Evolutionary conservation across 2,888 invertebrate species (phyloP).

Genomic region (Leptopterna dolabrata): DNA sequence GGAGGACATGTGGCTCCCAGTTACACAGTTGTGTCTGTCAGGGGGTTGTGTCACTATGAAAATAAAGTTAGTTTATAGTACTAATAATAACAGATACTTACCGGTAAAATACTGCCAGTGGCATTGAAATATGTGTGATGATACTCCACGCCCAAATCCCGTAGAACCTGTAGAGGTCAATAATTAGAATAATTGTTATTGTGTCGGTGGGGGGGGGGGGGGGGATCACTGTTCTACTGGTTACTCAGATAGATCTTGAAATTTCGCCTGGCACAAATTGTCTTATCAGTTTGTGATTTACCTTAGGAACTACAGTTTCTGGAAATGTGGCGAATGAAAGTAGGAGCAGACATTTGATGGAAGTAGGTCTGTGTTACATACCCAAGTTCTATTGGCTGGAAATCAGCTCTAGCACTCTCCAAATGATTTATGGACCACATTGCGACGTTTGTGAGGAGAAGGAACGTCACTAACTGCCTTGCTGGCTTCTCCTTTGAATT

Average conservation of each 20-base stretch:
- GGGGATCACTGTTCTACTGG: too few relatives aligned
- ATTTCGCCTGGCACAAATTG: too few relatives aligned
- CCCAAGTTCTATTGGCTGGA: constrained; percentile 80
- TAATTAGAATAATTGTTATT: background rate
- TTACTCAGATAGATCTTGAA: too few relatives aligned
- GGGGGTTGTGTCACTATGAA: background rate
- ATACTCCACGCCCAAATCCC: constrained; percentile 93
- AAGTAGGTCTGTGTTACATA: too few relatives aligned
- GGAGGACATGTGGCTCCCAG: too few relatives aligned
- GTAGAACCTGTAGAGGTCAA: constrained; percentile 73
- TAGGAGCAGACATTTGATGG: too few relatives aligned
- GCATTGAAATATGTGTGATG: constrained; percentile 90
- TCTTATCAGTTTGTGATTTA: too few relatives aligned
- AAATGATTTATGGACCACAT: constrained; percentile 80
- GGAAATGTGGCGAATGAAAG: too few relatives aligned
- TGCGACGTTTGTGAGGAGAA: constrained; percentile 84
- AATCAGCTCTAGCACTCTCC: constrained; percentile 81
- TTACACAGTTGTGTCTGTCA: too few relatives aligned
- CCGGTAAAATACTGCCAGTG: constrained; percentile 88
- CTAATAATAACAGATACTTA: background rate
- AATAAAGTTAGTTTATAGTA: background rate
- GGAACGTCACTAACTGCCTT: constrained; percentile 85
- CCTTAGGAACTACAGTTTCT: too few relatives aligned
- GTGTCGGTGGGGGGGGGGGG: too few relatives aligned
- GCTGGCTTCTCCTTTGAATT: constrained; percentile 75